These are phyloP conservation scores for Rhombomys opimus DNA, from an alignment of 2,113 vertebrate genomes.

Conservation along the genomic window DNA sequence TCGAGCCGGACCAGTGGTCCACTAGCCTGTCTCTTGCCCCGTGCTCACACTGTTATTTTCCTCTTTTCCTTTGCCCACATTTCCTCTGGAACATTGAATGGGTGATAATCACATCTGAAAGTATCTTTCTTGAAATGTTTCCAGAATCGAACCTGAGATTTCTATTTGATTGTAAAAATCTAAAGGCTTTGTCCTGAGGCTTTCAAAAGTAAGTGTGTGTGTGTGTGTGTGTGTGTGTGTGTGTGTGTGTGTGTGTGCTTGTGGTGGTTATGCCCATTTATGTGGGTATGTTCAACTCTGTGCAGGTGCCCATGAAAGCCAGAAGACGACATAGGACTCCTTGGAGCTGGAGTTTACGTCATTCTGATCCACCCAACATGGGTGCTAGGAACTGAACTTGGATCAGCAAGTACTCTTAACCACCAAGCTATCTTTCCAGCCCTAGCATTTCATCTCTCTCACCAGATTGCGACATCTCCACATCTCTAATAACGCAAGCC, in stretches of 20 bases:
- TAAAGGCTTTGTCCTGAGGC: not conserved
- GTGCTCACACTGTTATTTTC: not conserved
- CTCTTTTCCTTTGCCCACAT: not conserved
- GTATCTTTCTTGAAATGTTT: conserved; percentile 5
- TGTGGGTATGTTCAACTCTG: not conserved
- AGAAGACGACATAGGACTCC: not conserved
- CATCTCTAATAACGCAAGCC: not conserved
- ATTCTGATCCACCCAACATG: not conserved
- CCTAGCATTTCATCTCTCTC: not conserved
- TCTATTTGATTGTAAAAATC: not conserved
- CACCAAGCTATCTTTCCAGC: not conserved
- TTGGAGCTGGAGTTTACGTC: not conserved
- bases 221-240: not conserved
- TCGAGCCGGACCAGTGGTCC: not conserved
- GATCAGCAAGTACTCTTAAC: not conserved
- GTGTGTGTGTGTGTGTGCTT: not conserved
- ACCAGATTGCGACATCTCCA: too few relatives aligned
- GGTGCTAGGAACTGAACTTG: not conserved
- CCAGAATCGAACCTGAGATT: not conserved
- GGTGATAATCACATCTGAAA: not conserved
- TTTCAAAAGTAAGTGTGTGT: not conserved
- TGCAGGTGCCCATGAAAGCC: not conserved
- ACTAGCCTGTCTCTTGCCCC: not conserved
- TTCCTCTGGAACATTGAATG: not conserved
- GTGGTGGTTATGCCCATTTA: not conserved